Base-by-base conservation (phyloP, 2,797 vertebrate genomes). In the Cottoperca gobio region DNA sequence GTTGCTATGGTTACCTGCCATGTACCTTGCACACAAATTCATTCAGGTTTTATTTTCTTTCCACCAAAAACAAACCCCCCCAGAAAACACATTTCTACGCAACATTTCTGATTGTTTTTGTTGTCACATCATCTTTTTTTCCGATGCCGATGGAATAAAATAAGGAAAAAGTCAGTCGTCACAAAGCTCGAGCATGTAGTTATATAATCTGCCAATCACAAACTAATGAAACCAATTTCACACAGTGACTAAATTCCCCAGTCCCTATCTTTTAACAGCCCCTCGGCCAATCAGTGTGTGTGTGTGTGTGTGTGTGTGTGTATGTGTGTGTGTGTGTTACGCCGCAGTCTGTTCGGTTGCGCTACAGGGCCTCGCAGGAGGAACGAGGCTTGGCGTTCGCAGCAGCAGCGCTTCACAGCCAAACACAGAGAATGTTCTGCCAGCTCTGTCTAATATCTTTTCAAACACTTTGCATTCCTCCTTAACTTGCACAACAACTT, bases 361-460 rank as follows among this genome's bases (percentile, higher is more conserved):
- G 82, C 75, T 60, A 71, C 79, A 70, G 88, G 81, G 86, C 83
- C 67, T 70, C 69, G 78, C 73, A 53, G 61, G 69, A 86, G 83
- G 79, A 89, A 79, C 84, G 78, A 74, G 81, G 75, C 86, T 88
- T 93, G 92, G 92, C 87, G 53, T 88, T 70, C 24, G 26, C 64
- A 78, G 72, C 64, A 78, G 72, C 60, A 24, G 7, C 23, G 12
- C 81, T 89, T 93, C 80, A 75, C 90, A 89, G 91, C 93, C 93
- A 93, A 91, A 85, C 74, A 72, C 65, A 52, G 86, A 74, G 89
- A 91, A 92, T 88, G 91, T 90, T 86, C 89, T 91, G 92, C 92
- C 92, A 93, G 85, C 61, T 91, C 79, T 21, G 73, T 83, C 82
- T 83, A 88, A 90, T 90, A 85, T 90, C 85, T 90, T 87, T 87